Conservation (phyloP, 2,113 vertebrate genomes). For the Pandion haliaetus region DNA sequence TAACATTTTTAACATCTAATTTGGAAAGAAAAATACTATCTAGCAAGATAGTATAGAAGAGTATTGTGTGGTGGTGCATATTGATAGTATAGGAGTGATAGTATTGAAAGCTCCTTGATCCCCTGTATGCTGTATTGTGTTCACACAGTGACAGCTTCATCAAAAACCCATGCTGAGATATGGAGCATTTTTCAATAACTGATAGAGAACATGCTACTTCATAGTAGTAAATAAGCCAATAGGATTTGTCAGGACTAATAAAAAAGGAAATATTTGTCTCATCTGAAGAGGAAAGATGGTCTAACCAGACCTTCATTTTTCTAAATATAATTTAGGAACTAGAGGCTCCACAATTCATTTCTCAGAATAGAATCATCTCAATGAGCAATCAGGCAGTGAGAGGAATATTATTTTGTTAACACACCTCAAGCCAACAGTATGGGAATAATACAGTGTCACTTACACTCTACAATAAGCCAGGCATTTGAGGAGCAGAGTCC, state of each 20-base stretch:
- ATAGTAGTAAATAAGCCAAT: background rate
- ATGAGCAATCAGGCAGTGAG: background rate
- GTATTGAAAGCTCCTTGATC: background rate
- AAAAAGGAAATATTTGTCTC: background rate
- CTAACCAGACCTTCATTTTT: background rate
- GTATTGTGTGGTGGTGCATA: background rate
- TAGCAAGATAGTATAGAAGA: background rate
- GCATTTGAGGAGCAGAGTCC: conserved; percentile 79
- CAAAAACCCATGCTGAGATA: background rate
- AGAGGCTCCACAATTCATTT: background rate
- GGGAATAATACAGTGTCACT: background rate
- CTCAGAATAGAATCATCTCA: background rate
- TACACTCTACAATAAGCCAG: conserved; percentile 85
- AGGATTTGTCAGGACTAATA: background rate
- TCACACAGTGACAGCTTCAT: background rate
- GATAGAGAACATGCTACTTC: background rate
- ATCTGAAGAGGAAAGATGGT: background rate
- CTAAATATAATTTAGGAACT: background rate
- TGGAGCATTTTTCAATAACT: background rate
- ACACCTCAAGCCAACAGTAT: background rate
- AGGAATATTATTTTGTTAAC: background rate
- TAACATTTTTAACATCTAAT: background rate
- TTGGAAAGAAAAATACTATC: background rate
- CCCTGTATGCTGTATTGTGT: background rate
- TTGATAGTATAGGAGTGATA: background rate